Evolutionary conservation across 2,113 vertebrate genomes (phyloP).

Genomic region (Pardalotus punctatus): DNA sequence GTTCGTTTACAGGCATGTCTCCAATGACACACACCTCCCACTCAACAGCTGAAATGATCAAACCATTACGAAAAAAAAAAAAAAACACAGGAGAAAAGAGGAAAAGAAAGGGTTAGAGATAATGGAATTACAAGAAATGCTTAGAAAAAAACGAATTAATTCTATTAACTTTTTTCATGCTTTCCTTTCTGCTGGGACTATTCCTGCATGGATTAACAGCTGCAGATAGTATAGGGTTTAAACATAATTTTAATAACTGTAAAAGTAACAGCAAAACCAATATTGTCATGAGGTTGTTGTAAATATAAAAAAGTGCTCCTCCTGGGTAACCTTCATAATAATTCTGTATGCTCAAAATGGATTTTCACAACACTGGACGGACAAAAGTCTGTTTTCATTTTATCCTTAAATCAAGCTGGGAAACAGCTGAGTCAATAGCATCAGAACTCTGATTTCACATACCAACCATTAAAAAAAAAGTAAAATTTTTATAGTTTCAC

Average conservation of each 20-base stretch:
- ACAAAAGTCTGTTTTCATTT: neutral
- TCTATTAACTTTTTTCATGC: neutral
- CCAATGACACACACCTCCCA: neutral
- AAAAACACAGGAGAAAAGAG: neutral
- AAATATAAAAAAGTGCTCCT: neutral
- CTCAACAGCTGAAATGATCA: neutral
- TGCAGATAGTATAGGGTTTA: neutral
- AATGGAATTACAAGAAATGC: neutral
- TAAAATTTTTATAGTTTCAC: neutral
- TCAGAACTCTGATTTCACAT: neutral
- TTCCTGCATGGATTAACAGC: neutral
- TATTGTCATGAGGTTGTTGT: neutral
- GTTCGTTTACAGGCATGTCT: neutral
- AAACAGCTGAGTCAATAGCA: neutral
- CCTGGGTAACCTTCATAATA: neutral
- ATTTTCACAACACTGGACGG: neutral
- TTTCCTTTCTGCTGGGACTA: neutral
- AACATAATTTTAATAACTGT: neutral
- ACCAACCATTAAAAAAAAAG: neutral
- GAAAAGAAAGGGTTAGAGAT: neutral
- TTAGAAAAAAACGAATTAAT: neutral
- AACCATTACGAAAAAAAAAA: neutral
- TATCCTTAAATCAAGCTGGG: neutral
- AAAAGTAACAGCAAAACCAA: neutral
- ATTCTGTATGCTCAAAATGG: neutral